Evolutionary conservation across 2,888 invertebrate species (phyloP).

Genomic region (Melangyna quadrimaculata): DNA sequence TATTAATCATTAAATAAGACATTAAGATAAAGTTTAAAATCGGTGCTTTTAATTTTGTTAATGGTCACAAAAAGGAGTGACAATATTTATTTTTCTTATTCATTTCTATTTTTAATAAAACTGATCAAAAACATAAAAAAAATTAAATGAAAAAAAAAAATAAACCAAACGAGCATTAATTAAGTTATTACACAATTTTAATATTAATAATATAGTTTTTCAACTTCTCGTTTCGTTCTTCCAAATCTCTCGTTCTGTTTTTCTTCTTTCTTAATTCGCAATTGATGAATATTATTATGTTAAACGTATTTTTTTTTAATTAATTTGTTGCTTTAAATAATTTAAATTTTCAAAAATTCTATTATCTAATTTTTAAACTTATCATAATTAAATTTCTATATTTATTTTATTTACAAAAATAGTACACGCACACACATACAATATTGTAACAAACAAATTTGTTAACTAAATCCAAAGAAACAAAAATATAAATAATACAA

Average conservation of each 20-base stretch:
- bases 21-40: too few species aligned
- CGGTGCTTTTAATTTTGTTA: too few species aligned
- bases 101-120: conserved; percentile 49
- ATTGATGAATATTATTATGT: conserved; percentile 14
- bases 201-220: conserved; percentile 40
- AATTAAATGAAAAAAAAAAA: not conserved
- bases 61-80: too few species aligned
- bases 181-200: conserved; percentile 38
- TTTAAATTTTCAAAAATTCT: conserved; percentile 56
- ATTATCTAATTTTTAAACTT: conserved; percentile 54
- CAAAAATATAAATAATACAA: not conserved
- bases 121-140: conserved; percentile 32
- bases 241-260: conserved; percentile 41
- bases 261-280: not conserved
- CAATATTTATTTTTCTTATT: conserved; percentile 40
- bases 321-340: conserved; percentile 45
- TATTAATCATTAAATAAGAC: too few species aligned
- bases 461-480: conserved; percentile 10
- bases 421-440: conserved; percentile 61
- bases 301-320: conserved; percentile 3
- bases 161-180: conserved; percentile 29
- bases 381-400: conserved; percentile 49
- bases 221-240: conserved; percentile 40
- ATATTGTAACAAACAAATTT: conserved; percentile 56
- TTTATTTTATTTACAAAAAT: conserved; percentile 69